phyloP scores from a whole-genome alignment of 2,797 vertebrate species.

The Acrossocheilus fasciatus region DNA sequence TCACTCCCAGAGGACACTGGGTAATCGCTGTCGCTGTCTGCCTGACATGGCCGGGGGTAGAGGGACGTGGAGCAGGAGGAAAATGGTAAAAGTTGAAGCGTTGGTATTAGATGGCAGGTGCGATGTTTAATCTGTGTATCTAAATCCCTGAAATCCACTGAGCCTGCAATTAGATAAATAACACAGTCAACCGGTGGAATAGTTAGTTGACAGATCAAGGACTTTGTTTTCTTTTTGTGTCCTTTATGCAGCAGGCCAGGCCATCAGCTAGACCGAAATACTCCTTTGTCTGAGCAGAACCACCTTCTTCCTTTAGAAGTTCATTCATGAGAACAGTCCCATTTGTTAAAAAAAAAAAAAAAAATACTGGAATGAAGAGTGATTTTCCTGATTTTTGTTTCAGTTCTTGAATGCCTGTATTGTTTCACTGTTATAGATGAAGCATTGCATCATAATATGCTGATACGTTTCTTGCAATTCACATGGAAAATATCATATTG shows the following conservation, averaged over 20 bases:
- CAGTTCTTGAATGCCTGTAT: neutral
- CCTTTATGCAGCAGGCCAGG: conserved; percentile 59
- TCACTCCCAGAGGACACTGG: conserved; percentile 54
- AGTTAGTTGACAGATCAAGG: conserved; percentile 53
- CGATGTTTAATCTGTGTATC: conserved; percentile 56
- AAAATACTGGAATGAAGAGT: neutral
- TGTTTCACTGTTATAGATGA: neutral
- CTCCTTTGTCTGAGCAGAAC: conserved; percentile 79
- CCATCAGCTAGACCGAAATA: conserved; percentile 80
- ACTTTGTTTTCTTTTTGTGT: conserved; percentile 39
- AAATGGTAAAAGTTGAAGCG: conserved; percentile 51
- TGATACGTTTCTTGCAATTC: neutral
- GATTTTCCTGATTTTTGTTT: neutral
- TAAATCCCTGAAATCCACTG: conserved; percentile 61
- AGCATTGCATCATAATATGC: neutral
- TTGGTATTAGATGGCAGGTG: conserved; percentile 47
- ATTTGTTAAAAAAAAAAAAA: neutral
- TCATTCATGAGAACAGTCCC: neutral
- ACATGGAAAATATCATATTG: neutral
- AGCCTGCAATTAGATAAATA: conserved; percentile 52
- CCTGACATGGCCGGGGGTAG: conserved; percentile 52
- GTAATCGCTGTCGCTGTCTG: conserved; percentile 51
- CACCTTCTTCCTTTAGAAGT: conserved; percentile 80
- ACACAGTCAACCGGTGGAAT: conserved; percentile 47
- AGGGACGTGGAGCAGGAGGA: conserved; percentile 34